A percentile compares a stretch with the other conserved stretches of the same genome.
Evolutionary conservation across 2,888 invertebrate genomes (phyloP).

Genomic region (Thymelicus acteon): DNA sequence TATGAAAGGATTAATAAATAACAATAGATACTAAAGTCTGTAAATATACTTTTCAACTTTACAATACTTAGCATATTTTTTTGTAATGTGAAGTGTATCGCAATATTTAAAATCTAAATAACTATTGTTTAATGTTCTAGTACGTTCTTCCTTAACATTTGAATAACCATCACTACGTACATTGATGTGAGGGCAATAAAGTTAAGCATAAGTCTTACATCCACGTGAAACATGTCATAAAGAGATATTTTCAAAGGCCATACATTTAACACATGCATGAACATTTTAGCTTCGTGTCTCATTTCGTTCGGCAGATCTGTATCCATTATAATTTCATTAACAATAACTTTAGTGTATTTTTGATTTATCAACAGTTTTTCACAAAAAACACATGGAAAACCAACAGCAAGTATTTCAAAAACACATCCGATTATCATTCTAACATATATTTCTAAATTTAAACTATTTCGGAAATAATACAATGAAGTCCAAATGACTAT

Average conservation of each 20-base stretch:
- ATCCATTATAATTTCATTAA: slow-evolving; percentile 68
- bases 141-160: slow-evolving; percentile 60
- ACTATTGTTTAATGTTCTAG: background rate
- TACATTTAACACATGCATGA: slow-evolving; percentile 65
- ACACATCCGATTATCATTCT: slow-evolving; percentile 52
- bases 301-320: slow-evolving; percentile 60
- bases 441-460: slow-evolving; percentile 10
- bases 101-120: background rate
- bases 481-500: slow-evolving; percentile 58
- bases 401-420: slow-evolving; percentile 54
- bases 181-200: slow-evolving; percentile 70
- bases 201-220: slow-evolving; percentile 65
- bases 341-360: slow-evolving; percentile 56
- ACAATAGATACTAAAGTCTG: no score
- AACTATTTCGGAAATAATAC: slow-evolving; percentile 25
- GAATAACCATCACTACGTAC: slow-evolving; percentile 70
- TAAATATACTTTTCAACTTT: no score
- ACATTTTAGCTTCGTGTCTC: slow-evolving; percentile 67
- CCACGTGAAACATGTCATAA: slow-evolving; percentile 68
- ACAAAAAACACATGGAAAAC: slow-evolving; percentile 58
- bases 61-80: no score
- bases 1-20: no score
- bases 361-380: slow-evolving; percentile 55
- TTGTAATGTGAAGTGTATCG: no score
- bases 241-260: slow-evolving; percentile 53